A percentile compares a stretch with the other conserved stretches of the same genome.
These are phyloP conservation scores for Monodelphis domestica DNA, from an alignment of 2,797 vertebrate species.

Conservation along the genomic window DNA sequence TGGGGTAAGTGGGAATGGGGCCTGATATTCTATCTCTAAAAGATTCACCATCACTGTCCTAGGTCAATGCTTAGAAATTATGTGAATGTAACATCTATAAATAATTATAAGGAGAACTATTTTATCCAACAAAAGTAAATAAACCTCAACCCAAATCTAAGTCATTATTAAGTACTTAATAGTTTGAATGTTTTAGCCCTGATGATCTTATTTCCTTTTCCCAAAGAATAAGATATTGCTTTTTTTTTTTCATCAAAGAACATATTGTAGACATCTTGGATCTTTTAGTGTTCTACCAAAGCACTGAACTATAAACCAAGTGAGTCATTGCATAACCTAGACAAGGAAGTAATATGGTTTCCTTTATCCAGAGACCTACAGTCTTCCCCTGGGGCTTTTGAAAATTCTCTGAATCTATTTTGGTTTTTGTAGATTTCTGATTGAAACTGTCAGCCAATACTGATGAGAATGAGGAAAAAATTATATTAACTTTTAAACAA, in stretches of 20 bases:
- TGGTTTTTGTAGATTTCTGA: conserved; percentile 55
- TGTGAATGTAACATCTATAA: background rate
- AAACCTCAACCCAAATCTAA: background rate
- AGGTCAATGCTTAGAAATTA: background rate
- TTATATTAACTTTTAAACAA: conserved; percentile 75
- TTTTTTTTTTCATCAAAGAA: too few relatives aligned
- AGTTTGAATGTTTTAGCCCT: background rate
- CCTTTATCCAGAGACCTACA: conserved; percentile 41
- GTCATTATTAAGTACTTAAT: background rate
- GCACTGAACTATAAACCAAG: background rate
- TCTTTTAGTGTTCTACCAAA: background rate
- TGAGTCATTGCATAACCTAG: background rate
- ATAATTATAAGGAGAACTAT: background rate
- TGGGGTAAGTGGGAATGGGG: too few relatives aligned
- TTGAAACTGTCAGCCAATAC: conserved; percentile 68
- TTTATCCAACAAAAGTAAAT: background rate
- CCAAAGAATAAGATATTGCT: background rate
- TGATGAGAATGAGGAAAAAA: conserved; percentile 72
- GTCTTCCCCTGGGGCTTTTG: conserved; percentile 52
- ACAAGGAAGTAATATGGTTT: background rate
- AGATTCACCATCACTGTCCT: too few relatives aligned
- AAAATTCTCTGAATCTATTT: conserved; percentile 72
- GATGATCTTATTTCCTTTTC: background rate
- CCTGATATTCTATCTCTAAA: too few relatives aligned
- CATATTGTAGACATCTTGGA: background rate